Percentiles rank a stretch among this genome's conserved stretches.
These are phyloP conservation scores for Pollenia amentaria DNA, from an alignment of 2,888 invertebrate genomes.

Conservation along the genomic window DNA sequence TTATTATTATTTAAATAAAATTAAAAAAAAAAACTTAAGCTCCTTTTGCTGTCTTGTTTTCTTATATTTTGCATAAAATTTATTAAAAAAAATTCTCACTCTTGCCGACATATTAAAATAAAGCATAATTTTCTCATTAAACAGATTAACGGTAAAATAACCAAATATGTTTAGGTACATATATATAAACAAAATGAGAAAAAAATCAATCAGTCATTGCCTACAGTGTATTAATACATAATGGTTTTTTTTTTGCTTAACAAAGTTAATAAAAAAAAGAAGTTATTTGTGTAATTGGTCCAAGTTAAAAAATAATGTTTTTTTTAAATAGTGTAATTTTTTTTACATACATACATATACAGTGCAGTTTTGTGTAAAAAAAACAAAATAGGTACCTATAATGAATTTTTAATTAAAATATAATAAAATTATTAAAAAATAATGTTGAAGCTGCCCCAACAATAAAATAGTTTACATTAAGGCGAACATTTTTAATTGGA, in stretches of 20 bases:
- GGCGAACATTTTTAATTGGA: slow-evolving; percentile 22
- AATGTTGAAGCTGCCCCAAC: neutral
- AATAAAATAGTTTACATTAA: neutral
- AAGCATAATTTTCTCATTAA: neutral
- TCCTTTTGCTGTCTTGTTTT: slow-evolving; percentile 34
- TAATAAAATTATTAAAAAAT: slow-evolving; percentile 18
- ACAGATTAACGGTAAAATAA: slow-evolving; percentile 17
- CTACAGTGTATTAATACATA: slow-evolving; percentile 13
- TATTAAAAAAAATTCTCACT: slow-evolving; percentile 15
- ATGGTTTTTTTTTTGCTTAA: neutral
- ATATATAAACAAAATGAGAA: neutral
- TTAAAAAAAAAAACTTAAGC: slow-evolving; percentile 32
- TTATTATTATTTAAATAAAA: slow-evolving; percentile 36
- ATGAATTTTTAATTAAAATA: neutral
- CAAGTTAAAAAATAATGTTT: too few relatives aligned
- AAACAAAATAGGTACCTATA: neutral
- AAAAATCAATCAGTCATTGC: slow-evolving; percentile 9
- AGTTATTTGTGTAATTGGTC: neutral
- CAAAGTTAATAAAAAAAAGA: neutral
- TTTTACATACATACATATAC: too few relatives aligned
- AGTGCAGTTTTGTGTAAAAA: slow-evolving; percentile 1
- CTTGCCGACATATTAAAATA: slow-evolving; percentile 29
- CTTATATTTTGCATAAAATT: slow-evolving; percentile 23
- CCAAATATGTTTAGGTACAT: neutral
- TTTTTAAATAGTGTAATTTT: too few relatives aligned